These are phyloP conservation scores for Actenoides hombroni DNA, from an alignment of 2,113 vertebrate species.

Conservation along the genomic window DNA sequence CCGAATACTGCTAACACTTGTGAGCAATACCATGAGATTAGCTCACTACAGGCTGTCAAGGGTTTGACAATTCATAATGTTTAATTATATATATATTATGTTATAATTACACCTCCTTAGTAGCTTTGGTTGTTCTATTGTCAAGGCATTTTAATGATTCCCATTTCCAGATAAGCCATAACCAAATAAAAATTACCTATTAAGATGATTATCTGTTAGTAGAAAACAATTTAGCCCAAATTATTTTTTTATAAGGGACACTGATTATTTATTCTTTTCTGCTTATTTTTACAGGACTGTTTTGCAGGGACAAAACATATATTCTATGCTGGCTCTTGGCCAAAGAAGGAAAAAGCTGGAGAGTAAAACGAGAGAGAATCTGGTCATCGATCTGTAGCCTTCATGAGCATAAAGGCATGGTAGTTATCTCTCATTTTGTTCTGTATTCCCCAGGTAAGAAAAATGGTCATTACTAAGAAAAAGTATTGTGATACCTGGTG, in stretches of 20 bases:
- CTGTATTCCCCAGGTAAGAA: neutral
- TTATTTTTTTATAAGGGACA: neutral
- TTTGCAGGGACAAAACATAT: neutral
- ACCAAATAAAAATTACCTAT: slow-evolving; percentile 18
- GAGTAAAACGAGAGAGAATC: neutral
- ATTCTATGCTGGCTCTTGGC: neutral
- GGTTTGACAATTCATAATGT: neutral
- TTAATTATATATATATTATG: slow-evolving; percentile 22
- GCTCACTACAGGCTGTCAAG: neutral
- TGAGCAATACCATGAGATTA: neutral
- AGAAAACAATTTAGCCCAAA: neutral
- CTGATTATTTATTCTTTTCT: slow-evolving; percentile 7
- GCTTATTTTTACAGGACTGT: neutral
- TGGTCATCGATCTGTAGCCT: neutral
- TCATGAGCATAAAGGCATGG: neutral
- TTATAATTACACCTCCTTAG: slow-evolving; percentile 4
- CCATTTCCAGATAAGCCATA: neutral
- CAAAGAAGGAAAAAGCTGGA: neutral
- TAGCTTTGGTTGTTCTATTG: neutral
- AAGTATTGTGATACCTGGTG: neutral
- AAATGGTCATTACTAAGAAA: neutral
- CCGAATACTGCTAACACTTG: neutral
- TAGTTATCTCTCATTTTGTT: neutral
- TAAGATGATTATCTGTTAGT: neutral
- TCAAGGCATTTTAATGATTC: neutral